Base-by-base conservation (phyloP, 2,113 vertebrate genomes). In the Notarius quadriscutis region DNA sequence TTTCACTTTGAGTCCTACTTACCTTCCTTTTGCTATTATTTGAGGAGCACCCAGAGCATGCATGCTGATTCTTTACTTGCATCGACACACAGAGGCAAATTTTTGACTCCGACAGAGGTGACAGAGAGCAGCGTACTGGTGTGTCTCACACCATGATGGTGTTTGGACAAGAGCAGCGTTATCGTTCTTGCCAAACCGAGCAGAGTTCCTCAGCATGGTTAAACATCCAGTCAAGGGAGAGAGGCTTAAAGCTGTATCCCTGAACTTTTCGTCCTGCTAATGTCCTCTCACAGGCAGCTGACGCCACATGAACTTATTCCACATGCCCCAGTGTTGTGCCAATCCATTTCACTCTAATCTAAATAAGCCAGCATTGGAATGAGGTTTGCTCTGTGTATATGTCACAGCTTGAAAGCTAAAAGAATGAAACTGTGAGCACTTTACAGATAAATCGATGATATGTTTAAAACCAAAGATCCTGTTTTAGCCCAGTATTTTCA, bases 111-210 rank as follows among this genome's bases (percentile, higher is more conserved):
- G 17, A 55, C 67, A 60, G 80, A 85, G 85, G 84, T 75, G 55
- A 58, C 48, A 85, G 78, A 87, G 75, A 83, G 63, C 81, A 27
- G 83, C 17, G 69, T 63, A 78, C 91, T 90, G 91, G 87, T 86
- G 22, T 87, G 88, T 86, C 80, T 92, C 88, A 91, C 20, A 85
- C 67, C 67, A 18, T 78, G 69, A 82, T 67, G 58, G 81, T 91
- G 88, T 91, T 90, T 91, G 87, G 86, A 87, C 90, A 88, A 89
- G 88, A 79, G 67, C 57, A 12, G 34, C 78, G 75, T n/a, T 15
- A 27, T 34, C 22, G 50, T 86, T 77, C 86, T 87, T 88, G 87
- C 87, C 85, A 84, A 87, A 65, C 65, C 34, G 30, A 71, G 12
- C 34, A 82, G 25, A 62, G 87, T 63, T 91, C 85, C 87, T 62